Evolutionary conservation across 2,113 vertebrate species (phyloP), one percentile per base, ranked within the genome.

Genomic region (Bos javanicus): DNA sequence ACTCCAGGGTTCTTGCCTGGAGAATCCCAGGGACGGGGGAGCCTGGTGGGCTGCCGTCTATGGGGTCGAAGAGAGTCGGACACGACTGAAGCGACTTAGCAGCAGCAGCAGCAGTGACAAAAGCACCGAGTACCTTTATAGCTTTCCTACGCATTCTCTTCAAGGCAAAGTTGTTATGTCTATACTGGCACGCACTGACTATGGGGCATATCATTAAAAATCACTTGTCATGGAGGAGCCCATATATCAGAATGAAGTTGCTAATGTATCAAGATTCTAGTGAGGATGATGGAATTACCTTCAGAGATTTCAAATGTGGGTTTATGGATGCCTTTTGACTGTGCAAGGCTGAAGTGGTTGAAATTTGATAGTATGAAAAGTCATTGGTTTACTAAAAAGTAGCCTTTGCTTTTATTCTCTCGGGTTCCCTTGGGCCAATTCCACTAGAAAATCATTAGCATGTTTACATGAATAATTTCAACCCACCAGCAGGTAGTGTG

Each of bases 381-480:
- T 48, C 26, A 52, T 11, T n/a, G 56, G 60, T 89, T 94, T 87
- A 67, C 88, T 83, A n/a, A 90, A 83, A 96, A 94, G 84, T 26
- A 16, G 10, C 13, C 46, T 96, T 90, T 91, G 28, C 33, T 33
- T 64, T 60, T 59, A 81, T 30, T 88, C 48, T 14, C n/a, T 59
- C 13, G 19, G 30, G 4, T 26, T 78, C 48, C 56, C 50, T 56
- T 87, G 74, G 23, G n/a, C 74, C 23, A 90, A 14, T 92, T 92
- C n/a, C 16, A 60, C 36, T 80, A 87, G 62, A 82, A 87, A 92
- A 90, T 56, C n/a, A 87, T 81, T 90, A 78, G 36, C 46, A 26
- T 21, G 60, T 92, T 96, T 60, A 64, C 46, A 56, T 97, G 62
- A 94, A 87, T 94, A 71, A 87, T 78, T 74, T 56, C 30, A 78